Conservation (phyloP, 2,113 vertebrate genomes). For the Catharus minimus region DNA sequence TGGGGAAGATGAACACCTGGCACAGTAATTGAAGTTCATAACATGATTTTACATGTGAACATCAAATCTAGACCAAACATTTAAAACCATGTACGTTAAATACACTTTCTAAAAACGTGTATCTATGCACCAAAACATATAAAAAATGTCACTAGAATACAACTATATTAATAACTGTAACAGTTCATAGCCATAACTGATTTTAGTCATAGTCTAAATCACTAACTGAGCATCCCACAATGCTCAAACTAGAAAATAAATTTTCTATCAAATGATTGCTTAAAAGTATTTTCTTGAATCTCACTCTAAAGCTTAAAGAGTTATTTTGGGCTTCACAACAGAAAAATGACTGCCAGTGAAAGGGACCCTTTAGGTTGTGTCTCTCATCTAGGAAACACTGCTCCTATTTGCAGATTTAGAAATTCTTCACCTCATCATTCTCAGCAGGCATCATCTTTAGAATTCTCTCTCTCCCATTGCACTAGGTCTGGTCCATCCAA, state of each 20-base stretch:
- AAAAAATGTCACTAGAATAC: background rate
- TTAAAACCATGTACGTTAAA: background rate
- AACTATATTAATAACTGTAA: background rate
- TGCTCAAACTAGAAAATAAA: background rate
- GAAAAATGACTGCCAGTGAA: background rate
- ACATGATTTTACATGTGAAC: background rate
- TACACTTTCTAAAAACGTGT: background rate
- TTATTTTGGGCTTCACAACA: background rate
- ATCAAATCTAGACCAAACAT: background rate
- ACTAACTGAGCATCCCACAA: background rate
- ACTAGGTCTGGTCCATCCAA: background rate
- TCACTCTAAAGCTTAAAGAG: background rate
- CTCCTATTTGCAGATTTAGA: background rate
- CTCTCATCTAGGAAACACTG: background rate
- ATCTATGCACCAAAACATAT: background rate
- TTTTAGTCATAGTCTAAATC: background rate
- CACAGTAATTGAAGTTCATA: background rate
- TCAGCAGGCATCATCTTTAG: background rate
- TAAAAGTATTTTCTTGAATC: background rate
- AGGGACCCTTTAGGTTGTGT: background rate
- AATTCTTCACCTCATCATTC: background rate
- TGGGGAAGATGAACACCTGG: slow-evolving; percentile 27
- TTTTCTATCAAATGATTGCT: background rate
- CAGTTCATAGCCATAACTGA: background rate
- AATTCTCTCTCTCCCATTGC: background rate